phyloP scores from a whole-genome alignment of 2,113 vertebrate species.

The Erythrolamprus reginae region DNA sequence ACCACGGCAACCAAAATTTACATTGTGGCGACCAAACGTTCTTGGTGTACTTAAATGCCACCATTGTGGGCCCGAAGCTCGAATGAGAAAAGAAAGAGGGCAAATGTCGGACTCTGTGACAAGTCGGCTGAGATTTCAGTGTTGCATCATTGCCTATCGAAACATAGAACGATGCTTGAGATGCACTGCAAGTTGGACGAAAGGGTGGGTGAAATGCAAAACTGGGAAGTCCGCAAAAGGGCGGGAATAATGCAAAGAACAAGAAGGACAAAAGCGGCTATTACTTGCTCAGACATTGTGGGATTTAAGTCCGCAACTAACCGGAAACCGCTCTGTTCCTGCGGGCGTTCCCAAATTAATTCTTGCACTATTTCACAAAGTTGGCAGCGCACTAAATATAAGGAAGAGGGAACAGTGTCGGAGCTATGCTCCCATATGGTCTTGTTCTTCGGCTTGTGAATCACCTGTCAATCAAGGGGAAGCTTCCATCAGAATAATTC shows the following conservation, averaged over 20 bases:
- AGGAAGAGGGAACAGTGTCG: not conserved
- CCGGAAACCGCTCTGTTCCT: not conserved
- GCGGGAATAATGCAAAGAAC: not conserved
- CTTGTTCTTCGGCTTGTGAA: not conserved
- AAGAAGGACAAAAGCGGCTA: not conserved
- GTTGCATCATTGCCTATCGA: not conserved
- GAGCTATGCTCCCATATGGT: not conserved
- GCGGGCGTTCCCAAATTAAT: not conserved
- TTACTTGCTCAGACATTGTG: not conserved
- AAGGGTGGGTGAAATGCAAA: not conserved
- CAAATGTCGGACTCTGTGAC: not conserved
- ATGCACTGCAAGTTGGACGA: not conserved
- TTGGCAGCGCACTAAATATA: not conserved
- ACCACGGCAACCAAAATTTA: too few species aligned
- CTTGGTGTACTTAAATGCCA: not conserved
- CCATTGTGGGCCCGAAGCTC: not conserved
- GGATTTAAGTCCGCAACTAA: slow-evolving; percentile 10
- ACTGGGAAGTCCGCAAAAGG: not conserved
- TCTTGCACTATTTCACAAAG: not conserved
- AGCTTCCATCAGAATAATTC: not conserved
- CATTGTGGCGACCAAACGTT: too few species aligned
- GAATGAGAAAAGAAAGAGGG: not conserved
- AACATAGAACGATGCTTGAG: fast-evolving
- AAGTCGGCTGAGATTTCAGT: not conserved
- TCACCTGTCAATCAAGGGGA: not conserved